Evolutionary conservation across 2,888 invertebrate species (phyloP).

Genomic region (Allolobophora icterica): DNA sequence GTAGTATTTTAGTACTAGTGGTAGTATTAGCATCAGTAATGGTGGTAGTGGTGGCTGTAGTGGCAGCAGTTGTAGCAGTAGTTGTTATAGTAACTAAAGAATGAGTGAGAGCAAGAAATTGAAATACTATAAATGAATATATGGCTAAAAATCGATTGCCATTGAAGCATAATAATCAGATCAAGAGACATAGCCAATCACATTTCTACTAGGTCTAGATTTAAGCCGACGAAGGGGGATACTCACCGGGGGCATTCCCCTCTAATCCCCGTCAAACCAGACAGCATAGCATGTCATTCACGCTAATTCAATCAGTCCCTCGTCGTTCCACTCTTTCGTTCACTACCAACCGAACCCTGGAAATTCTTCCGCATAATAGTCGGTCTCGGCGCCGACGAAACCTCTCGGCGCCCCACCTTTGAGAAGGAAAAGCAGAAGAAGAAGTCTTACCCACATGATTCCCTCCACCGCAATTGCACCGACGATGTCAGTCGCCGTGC

Average conservation of each 20-base stretch:
- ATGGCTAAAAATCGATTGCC: too few species aligned
- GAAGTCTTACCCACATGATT: conserved; percentile 12
- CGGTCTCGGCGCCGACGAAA: neutral
- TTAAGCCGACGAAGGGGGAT: too few species aligned
- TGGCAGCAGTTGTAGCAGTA: too few species aligned
- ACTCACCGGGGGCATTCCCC: neutral
- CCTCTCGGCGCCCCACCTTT: neutral
- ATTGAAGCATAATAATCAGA: too few species aligned
- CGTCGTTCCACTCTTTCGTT: neutral
- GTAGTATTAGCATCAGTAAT: too few species aligned
- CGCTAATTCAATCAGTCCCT: neutral
- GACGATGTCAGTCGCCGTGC: neutral
- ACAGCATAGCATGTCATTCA: neutral
- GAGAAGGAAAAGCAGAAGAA: neutral
- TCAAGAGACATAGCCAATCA: neutral
- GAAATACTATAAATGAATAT: too few species aligned
- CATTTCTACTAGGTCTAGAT: neutral
- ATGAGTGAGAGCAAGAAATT: too few species aligned
- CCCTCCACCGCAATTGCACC: neutral
- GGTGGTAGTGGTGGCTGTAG: too few species aligned
- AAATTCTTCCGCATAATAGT: neutral
- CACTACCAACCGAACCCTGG: neutral
- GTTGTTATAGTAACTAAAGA: too few species aligned
- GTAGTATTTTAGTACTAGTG: too few species aligned
- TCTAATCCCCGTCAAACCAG: neutral